Base-by-base conservation (phyloP, 2,113 vertebrate genomes). In the Paraplagusia blochii region DNA sequence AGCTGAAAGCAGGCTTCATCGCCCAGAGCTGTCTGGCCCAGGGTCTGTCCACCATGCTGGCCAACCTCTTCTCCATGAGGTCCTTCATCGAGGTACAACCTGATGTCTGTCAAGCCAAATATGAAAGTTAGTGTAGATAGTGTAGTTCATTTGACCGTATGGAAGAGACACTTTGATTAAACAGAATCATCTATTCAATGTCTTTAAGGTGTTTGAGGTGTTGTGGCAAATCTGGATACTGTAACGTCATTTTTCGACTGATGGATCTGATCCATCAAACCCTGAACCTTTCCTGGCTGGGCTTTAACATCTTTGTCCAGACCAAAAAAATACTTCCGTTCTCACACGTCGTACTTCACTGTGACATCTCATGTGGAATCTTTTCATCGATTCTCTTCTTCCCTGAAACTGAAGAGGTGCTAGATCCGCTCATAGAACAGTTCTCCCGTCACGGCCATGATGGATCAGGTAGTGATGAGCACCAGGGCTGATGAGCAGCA, bases 51-150 rank as follows among this genome's bases (percentile, higher is more conserved):
- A 99, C 97, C 40, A 99, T 99, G 97, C 90, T 99, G 61, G 97
- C 97, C 91, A 99, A 99, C 88, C 94, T 99, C 84, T 99, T 99
- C 91, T 98, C 96, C 51, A 99, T 99, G 97, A 95, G 97, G 79
- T 99, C 97, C 76, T 99, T 93, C 88, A 98, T 99, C 88, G 98
- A 99, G 97, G 97, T 98, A 97, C 89, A 22, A 81, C 88, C 86
- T n/a, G 83, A 80, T 47, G 59, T 54, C 83, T 78, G 67, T 90
- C 85, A 73, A 33, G 50, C 66, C 17, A n/a, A n/a, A n/a, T n/a
- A n/a, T n/a, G n/a, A n/a, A n/a, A n/a, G n/a, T n/a, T n/a, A n/a
- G n/a, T n/a, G n/a, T n/a, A n/a, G n/a, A n/a, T n/a, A n/a, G n/a
- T n/a, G n/a, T n/a, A n/a, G n/a, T n/a, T n/a, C n/a, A n/a, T n/a